Evolutionary conservation across 2,797 vertebrate genomes (phyloP), one percentile per base, ranked within the genome.

Genomic region (Taeniopygia guttata): DNA sequence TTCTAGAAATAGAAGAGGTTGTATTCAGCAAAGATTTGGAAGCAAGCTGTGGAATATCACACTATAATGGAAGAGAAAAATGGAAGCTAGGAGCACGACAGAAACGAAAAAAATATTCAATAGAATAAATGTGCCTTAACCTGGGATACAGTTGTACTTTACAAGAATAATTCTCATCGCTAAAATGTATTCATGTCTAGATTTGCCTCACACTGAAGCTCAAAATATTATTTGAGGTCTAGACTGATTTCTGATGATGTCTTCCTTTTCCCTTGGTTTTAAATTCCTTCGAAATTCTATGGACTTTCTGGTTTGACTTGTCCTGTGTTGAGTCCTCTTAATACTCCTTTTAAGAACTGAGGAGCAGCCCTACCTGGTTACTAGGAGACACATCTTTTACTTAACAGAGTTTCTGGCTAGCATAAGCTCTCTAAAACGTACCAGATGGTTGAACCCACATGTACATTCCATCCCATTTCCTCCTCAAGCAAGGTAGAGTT

Each of bases 41-140:
- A 67, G 14, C 15, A 63, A 34, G 0, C 0, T 49, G 56, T 73
- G 38, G 25, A n/a, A 30, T 11, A 5, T 27, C 0, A 0, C 0
- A 21, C 59, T 87, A 60, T 74, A 77, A 80, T 77, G 27, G 16
- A 73, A 17, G 21, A 7, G 13, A 72, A 90, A 74, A 43, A 26
- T 62, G 16, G 64, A 73, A 77, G 15, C 2, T 34, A 69, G 10
- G 5, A 20, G 1, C 16, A 21, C 25, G 21, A 23, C 16, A 32
- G 64, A 70, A 90, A 34, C 5, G 22, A 27, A 70, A 63, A 51
- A 56, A 58, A 26, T 46, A 46, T 20, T 73, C 16, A 49, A 10
- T 26, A 67, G 13, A 64, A 40, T 40, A 49, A 9, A 38, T 34
- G 17, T 75, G 10, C 9, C 26, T 59, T 73, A 58, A n/a, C 59